Evolutionary conservation across 2,888 invertebrate species (phyloP), one percentile per base, ranked within the genome.

Genomic region (Mesorhabditis sp.): DNA sequence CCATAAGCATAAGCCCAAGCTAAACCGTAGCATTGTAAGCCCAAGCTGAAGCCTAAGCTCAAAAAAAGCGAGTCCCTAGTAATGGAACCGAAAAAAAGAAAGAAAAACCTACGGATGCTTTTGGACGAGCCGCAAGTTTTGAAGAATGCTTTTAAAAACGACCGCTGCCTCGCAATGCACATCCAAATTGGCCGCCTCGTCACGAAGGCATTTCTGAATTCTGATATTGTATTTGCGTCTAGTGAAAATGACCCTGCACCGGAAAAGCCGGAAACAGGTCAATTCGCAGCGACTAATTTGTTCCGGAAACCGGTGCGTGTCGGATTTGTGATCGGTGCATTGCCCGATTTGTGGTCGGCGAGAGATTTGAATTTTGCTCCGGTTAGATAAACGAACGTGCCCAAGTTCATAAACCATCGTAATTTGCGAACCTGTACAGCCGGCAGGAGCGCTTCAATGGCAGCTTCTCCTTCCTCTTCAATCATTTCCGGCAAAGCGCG

Each of bases 101-200:
- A 43, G 10, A 13, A 44, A 45, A 50, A 71, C 76, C 74, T 41
- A 80, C 78, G 73, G 77, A 71, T 77, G 73, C 43, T 74, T 75
- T n/a, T 72, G 72, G 6, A 73, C 68, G 5, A 78, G 67, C n/a
- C 66, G 65, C 7, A 78, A 74, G 68, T 81, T 80, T 62, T 77
- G 80, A 43, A 83, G 75, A 15, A 83, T 74, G 15, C 76, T 76
- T 67, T 82, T 81, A 71, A 75, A 83, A 42, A 82, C 76, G n/a
- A 83, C 82, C 5, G 82, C 81, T 10, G 82, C 78, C 68, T 83
- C 83, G 67, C 83, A 83, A 62, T 83, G 83, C 4, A 83, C 66
- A 70, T 83, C 83, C 28, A 83, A 71, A 45, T 80, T 81, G 4
- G 78, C 74, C 65, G 74, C 76, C 66, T 82, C 80, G 5, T 74